A percentile compares a stretch with the other conserved stretches of the same genome.
phyloP scores from a whole-genome alignment of 2,888 invertebrate species.

The Ichneumoninae sp. region DNA sequence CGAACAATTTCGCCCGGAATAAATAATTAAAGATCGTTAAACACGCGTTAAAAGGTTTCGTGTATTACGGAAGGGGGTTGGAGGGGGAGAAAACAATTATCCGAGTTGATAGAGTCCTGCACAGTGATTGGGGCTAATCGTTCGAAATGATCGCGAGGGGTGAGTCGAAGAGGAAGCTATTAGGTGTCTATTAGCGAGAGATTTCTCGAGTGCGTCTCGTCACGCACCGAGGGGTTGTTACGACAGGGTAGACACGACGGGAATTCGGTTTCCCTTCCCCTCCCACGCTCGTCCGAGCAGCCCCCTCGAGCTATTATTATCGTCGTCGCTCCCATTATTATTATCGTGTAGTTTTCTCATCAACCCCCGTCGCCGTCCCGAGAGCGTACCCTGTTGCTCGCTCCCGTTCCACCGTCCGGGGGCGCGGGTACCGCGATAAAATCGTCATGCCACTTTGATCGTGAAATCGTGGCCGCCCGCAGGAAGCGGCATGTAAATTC shows the following conservation, averaged over 20 bases:
- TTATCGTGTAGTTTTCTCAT: conserved; percentile 20
- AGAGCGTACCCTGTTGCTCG: conserved; percentile 22
- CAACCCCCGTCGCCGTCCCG: conserved; percentile 21
- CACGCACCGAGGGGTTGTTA: conserved; percentile 29
- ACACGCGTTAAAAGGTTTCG: conserved; percentile 18
- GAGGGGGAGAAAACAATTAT: conserved; percentile 15
- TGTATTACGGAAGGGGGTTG: not conserved
- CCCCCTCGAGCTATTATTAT: conserved; percentile 49
- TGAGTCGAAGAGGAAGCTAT: conserved; percentile 44
- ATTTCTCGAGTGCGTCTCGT: conserved; percentile 29
- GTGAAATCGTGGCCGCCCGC: conserved; percentile 75
- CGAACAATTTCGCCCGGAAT: not conserved
- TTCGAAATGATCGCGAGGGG: conserved; percentile 13
- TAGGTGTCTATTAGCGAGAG: conserved; percentile 34
- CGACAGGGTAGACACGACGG: conserved; percentile 18
- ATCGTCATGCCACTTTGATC: conserved; percentile 78
- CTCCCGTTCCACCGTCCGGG: not conserved
- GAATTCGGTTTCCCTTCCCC: conserved; percentile 43
- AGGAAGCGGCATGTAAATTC: conserved; percentile 80
- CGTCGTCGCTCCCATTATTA: conserved; percentile 32
- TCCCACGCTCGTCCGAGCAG: conserved; percentile 59
- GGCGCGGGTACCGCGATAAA: conserved; percentile 77
- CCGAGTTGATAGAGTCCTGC: not conserved
- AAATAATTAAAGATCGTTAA: conserved; percentile 15
- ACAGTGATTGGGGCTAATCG: conserved; percentile 26